Base-by-base conservation (phyloP, 2,797 vertebrate species). In the Columba guinea region DNA sequence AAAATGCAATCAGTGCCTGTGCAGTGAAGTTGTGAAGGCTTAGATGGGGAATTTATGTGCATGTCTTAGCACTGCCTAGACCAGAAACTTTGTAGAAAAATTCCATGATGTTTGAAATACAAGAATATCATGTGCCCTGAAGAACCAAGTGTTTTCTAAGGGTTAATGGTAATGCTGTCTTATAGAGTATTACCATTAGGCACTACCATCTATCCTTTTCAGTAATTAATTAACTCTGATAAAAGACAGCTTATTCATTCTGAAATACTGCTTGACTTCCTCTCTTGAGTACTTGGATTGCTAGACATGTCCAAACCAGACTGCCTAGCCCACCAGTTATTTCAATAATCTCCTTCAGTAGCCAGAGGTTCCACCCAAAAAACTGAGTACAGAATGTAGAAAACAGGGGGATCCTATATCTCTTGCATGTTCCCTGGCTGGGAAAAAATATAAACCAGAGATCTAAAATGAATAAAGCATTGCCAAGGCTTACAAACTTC, bases 281-380 rank as follows among this genome's bases (percentile, higher is more conserved):
- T 87, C 26, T 84, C 51, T 63, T 2, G 2, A 79, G 37, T 56
- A 26, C 39, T 82, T 56, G 68, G 58, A 56, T 37, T 89, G 48
- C 26, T 88, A 76, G 28, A 49, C 9, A 32, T 20, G 23, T 39
- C 65, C 28, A 83, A 90, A 32, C 2, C 70, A 90, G 70, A 93
- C 67, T 67, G 48, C 30, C 59, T 90, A 75, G 15, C 15, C 68
- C 1, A 0, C n/a, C 63, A 89, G 67, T 70, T 74, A 89, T 79
- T 90, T 70, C 64, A 87, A 84, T 60, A 60, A 89, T 82, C 68
- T 69, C 32, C 34, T 87, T 76, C 56, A 53, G 64, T 37, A 84
- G 70, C 74, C 82, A 91, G 67, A 89, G 32, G 53, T 49, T 94
- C 68, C 77, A 81, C 82, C 74, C 82, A 84, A 91, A 91, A 93